phyloP scores from a whole-genome alignment of 2,888 invertebrate species.

The Phania funesta region DNA sequence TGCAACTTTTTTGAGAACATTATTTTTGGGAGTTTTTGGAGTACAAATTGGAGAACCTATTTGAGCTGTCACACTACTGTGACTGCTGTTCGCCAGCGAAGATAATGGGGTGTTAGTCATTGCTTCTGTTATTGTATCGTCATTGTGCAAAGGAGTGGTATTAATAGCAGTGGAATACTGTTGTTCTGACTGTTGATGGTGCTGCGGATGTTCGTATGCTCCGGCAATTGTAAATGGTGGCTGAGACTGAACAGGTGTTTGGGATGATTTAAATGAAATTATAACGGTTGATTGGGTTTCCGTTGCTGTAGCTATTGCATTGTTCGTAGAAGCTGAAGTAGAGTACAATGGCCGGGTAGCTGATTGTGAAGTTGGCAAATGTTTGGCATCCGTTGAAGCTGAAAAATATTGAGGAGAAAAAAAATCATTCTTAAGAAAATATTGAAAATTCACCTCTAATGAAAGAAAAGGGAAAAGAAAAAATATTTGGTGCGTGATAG shows the following conservation, averaged over 20 bases:
- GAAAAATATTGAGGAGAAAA: slow-evolving; percentile 51
- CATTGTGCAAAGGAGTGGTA: slow-evolving; percentile 43
- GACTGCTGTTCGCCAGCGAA: slow-evolving; percentile 52
- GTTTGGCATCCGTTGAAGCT: slow-evolving; percentile 72
- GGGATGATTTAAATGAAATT: slow-evolving; percentile 80
- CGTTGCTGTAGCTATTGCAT: slow-evolving; percentile 70
- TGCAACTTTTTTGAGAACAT: slow-evolving; percentile 91
- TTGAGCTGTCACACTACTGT: slow-evolving; percentile 83
- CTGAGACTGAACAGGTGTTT: slow-evolving; percentile 77
- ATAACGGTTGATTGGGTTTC: slow-evolving; percentile 80
- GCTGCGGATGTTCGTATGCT: slow-evolving; percentile 52
- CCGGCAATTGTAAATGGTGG: slow-evolving; percentile 24
- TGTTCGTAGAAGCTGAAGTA: slow-evolving; percentile 50
- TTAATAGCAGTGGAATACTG: slow-evolving; percentile 25
- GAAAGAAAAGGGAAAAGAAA: slow-evolving; percentile 7
- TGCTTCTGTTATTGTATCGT: slow-evolving; percentile 57
- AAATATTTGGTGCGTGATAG: slow-evolving; percentile 12
- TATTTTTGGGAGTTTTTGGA: slow-evolving; percentile 81
- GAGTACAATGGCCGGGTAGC: slow-evolving; percentile 32
- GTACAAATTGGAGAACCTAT: slow-evolving; percentile 84
- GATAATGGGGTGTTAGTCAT: slow-evolving; percentile 55
- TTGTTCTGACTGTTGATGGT: slow-evolving; percentile 46
- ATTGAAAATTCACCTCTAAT: slow-evolving; percentile 5
- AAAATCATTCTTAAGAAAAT: slow-evolving; percentile 30
- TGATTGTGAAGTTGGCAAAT: slow-evolving; percentile 68